Evolutionary conservation across 2,113 vertebrate genomes (phyloP), one percentile per base, ranked within the genome.

Genomic region (Alexandromys fortis): DNA sequence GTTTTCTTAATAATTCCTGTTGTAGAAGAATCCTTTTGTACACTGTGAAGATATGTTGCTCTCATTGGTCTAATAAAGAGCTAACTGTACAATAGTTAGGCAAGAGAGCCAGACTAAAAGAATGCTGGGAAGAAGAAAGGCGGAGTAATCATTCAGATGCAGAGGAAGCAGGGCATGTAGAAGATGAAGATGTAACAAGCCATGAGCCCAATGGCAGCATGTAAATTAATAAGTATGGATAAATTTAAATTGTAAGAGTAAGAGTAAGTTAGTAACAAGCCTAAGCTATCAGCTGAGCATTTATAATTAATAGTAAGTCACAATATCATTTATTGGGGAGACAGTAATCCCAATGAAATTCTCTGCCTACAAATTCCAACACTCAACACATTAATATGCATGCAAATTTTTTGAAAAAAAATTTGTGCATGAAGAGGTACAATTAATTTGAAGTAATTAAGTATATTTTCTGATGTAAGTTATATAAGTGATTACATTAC

Each of bases 361-460:
- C 17, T 4, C 35, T 19, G n/a, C 35, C n/a, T 72, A 72, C 3
- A 72, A 38, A 38, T 73, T 7, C 2, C 47, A 94, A 75, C 52
- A 83, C 19, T 67, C 47, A 86, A 73, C 58, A 33, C 8, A 78
- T 94, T 75, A 83, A 55, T 91, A 45, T 52, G 45, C 21, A 0
- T 35, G 3, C 45, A 47, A n/a, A 3, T 28, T 33, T 65, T 87
- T 55, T 19, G 0, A n/a, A n/a, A 86, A 85, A 67, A 11, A 17
- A 28, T 73, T 67, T 42, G 21, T 93, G 47, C 1, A 17, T 68
- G 73, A 22, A 76, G 73, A 95, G 3, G 22, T 42, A 82, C 68
- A 24, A 86, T 86, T 93, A 75, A 88, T 78, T 92, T 92, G 42
- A 92, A 92, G 78, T 70, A 89, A 93, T 86, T 89, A 58, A 79